Conservation (phyloP, 2,888 invertebrate species). For the Dolichopus griseipennis region DNA sequence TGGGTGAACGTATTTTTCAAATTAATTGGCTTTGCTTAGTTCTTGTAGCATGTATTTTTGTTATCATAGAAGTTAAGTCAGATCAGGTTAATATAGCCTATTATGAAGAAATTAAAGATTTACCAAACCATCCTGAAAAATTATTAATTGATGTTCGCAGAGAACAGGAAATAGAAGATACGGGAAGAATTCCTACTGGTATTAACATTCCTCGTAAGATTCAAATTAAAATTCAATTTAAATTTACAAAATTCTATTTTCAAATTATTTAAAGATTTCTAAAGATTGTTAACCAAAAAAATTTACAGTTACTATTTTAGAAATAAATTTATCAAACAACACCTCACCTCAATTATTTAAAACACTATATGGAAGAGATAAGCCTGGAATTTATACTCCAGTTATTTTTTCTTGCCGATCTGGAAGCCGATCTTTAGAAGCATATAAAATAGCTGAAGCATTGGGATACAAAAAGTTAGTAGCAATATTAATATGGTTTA, state of each 20-base stretch:
- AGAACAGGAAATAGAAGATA: conserved; percentile 58
- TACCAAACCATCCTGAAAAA: conserved; percentile 44
- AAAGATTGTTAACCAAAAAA: too few relatives aligned
- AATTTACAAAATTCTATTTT: too few relatives aligned
- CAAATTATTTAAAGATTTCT: too few relatives aligned
- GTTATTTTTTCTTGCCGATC: conserved; percentile 60
- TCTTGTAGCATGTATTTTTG: too few relatives aligned
- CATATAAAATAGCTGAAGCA: conserved; percentile 46
- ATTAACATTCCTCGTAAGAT: conserved; percentile 62
- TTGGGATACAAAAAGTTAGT: conserved; percentile 28
- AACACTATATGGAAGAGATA: conserved; percentile 48
- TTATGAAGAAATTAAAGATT: conserved; percentile 43
- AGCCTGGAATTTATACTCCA: conserved; percentile 51
- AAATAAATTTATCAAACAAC: too few relatives aligned
- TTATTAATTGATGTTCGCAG: conserved; percentile 69
- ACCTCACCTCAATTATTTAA: conserved; percentile 45
- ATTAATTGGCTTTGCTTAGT: too few relatives aligned
- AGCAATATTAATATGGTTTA: too few relatives aligned
- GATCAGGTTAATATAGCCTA: conserved; percentile 16
- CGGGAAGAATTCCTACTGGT: conserved; percentile 63
- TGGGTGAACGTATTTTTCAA: too few relatives aligned
- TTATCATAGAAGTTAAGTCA: too few relatives aligned
- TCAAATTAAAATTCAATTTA: too few relatives aligned
- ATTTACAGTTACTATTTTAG: too few relatives aligned
- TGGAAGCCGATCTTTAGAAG: conserved; percentile 56